A percentile compares a stretch with the other conserved stretches of the same genome.
Evolutionary conservation across 1,140 invertebrate genomes (phyloP).

Genomic region (Planococcus citri): DNA sequence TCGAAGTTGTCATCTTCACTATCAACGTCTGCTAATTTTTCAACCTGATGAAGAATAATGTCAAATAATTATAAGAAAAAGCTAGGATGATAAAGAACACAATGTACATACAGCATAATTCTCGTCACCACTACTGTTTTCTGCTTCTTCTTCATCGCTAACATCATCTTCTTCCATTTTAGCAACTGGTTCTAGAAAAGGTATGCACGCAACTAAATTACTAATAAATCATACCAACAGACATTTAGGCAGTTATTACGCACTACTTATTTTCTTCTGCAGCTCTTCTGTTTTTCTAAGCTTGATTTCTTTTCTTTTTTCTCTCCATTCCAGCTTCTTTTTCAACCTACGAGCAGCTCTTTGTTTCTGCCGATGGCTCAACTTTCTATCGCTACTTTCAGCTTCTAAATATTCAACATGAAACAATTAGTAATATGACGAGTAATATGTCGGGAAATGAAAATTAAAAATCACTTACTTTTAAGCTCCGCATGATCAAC

Average conservation of each 20-base stretch:
- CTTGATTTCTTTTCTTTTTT: conserved; percentile 30
- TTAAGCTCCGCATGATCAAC: conserved; percentile 37
- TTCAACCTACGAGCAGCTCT: conserved; percentile 46
- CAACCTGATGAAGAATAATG: neutral
- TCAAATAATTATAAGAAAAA: neutral
- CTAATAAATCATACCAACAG: neutral
- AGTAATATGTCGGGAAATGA: neutral
- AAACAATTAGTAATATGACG: conserved; percentile 9
- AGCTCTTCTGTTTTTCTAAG: conserved; percentile 22
- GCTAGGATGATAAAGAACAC: neutral
- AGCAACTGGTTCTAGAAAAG: neutral
- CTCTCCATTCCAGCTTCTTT: conserved; percentile 35
- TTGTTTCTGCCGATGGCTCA: conserved; percentile 55
- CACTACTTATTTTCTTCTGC: too few relatives aligned
- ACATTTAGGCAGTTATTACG: too few relatives aligned
- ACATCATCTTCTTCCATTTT: conserved; percentile 4
- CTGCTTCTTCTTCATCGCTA: neutral
- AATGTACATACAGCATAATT: neutral
- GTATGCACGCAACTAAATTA: neutral
- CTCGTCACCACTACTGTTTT: neutral
- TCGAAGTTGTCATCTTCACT: neutral
- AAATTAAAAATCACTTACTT: conserved; percentile 18
- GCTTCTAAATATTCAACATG: conserved; percentile 26
- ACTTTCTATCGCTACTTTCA: conserved; percentile 38
- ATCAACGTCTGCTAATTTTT: conserved; percentile 4